Conservation (phyloP, 2,113 vertebrate genomes). For the Phrynocephalus versicolor region DNA sequence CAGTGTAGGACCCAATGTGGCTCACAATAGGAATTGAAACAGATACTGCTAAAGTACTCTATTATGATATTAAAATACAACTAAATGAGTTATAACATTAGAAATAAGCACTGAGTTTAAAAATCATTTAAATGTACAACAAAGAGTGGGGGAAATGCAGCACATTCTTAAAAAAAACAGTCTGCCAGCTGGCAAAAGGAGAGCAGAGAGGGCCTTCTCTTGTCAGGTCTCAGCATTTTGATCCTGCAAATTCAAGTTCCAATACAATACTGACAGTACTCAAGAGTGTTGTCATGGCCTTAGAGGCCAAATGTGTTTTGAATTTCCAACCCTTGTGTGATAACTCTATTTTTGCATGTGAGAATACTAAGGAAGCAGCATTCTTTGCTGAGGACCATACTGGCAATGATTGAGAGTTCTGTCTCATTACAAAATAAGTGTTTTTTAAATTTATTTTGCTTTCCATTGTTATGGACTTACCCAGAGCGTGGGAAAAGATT, state of each 20-base stretch:
- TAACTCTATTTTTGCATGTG: background rate
- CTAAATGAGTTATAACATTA: too few relatives aligned
- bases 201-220: too few relatives aligned
- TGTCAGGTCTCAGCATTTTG: too few relatives aligned
- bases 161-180: too few relatives aligned
- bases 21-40: too few relatives aligned
- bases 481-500: background rate
- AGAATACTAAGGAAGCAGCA: background rate
- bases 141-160: too few relatives aligned
- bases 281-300: background rate
- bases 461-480: background rate
- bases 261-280: background rate
- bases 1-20: too few relatives aligned
- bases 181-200: too few relatives aligned
- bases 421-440: background rate
- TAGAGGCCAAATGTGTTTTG: background rate
- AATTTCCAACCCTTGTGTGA: background rate
- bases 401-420: background rate
- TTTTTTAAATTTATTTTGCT: background rate
- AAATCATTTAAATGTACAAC: too few relatives aligned
- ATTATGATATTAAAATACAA: too few relatives aligned
- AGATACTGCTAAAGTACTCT: too few relatives aligned
- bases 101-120: too few relatives aligned
- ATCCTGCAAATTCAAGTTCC: background rate
- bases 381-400: background rate